A percentile compares a stretch with the other conserved stretches of the same genome.
These are phyloP conservation scores for Saxidomus purpurata DNA, from an alignment of 1,140 invertebrate genomes.

Conservation along the genomic window DNA sequence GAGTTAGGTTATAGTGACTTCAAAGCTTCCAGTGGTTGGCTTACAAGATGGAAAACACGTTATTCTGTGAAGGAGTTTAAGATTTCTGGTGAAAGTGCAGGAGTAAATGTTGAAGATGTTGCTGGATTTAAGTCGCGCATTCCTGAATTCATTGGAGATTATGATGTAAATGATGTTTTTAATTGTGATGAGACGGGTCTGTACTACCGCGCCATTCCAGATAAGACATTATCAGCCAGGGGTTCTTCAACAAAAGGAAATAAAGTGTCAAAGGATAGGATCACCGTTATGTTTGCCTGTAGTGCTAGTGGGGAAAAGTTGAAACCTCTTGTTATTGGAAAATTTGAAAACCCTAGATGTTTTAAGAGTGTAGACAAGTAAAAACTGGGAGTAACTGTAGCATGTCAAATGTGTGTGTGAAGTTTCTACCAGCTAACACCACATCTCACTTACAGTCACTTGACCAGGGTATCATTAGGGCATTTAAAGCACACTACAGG, in stretches of 20 bases:
- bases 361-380: too few relatives aligned
- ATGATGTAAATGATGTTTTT: constrained; percentile 55
- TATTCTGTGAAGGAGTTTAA: constrained; percentile 65
- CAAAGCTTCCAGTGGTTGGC: constrained; percentile 83
- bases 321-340: too few relatives aligned
- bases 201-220: constrained; percentile 70
- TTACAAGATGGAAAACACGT: constrained; percentile 75
- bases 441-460: constrained; percentile 64
- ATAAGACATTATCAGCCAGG: constrained; percentile 69
- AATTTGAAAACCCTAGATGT: too few relatives aligned
- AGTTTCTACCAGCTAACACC: constrained; percentile 84
- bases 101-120: constrained; percentile 32
- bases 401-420: constrained; percentile 82
- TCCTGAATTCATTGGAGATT: constrained; percentile 37
- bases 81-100: constrained; percentile 64
- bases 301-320: too few relatives aligned
- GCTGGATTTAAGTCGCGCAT: constrained; percentile 3
- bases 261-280: constrained; percentile 70
- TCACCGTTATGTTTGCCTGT: too few relatives aligned
- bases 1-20: constrained; percentile 79
- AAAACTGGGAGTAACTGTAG: too few relatives aligned
- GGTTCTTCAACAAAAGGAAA: constrained; percentile 54
- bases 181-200: constrained; percentile 76
- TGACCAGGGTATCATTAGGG: constrained; percentile 64
- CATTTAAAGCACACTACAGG: constrained; percentile 62